Conservation (phyloP, 1,140 invertebrate species). For the Megalopta genalis region DNA sequence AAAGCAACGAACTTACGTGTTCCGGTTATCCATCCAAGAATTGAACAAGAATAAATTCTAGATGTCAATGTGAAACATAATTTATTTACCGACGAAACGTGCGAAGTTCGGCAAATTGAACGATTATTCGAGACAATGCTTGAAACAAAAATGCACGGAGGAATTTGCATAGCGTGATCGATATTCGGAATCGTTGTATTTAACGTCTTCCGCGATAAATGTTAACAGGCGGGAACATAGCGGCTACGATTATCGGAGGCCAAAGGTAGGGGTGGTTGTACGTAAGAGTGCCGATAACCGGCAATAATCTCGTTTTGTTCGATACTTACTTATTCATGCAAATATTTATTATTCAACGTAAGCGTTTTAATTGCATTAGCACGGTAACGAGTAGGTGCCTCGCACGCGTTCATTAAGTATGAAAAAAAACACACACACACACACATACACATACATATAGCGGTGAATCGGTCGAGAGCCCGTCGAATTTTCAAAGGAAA, state of each 20-base stretch:
- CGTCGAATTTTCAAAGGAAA: constrained; percentile 43
- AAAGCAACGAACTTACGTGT: no score
- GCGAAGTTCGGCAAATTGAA: no score
- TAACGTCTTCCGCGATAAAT: constrained; percentile 20
- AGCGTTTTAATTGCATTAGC: constrained; percentile 46
- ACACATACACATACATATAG: background rate
- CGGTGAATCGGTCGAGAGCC: constrained; percentile 11
- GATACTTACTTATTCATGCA: constrained; percentile 45
- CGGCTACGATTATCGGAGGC: background rate
- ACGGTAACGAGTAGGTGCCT: constrained; percentile 36
- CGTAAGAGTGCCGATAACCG: constrained; percentile 46
- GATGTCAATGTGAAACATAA: no score
- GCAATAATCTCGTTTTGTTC: constrained; percentile 33
- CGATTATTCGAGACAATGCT: no score
- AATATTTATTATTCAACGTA: constrained; percentile 51
- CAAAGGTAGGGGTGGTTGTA: constrained; percentile 7
- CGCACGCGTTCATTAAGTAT: constrained; percentile 42
- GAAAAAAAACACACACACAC: background rate
- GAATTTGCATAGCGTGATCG: constrained; percentile 32
- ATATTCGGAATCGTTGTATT: background rate
- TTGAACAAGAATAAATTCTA: no score
- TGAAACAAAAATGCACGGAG: no score
- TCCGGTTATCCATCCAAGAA: no score
- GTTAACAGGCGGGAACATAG: constrained; percentile 13
- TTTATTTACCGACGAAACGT: no score